These are phyloP conservation scores for Yponomeuta cagnagella DNA, from an alignment of 2,888 invertebrate genomes.

Conservation along the genomic window DNA sequence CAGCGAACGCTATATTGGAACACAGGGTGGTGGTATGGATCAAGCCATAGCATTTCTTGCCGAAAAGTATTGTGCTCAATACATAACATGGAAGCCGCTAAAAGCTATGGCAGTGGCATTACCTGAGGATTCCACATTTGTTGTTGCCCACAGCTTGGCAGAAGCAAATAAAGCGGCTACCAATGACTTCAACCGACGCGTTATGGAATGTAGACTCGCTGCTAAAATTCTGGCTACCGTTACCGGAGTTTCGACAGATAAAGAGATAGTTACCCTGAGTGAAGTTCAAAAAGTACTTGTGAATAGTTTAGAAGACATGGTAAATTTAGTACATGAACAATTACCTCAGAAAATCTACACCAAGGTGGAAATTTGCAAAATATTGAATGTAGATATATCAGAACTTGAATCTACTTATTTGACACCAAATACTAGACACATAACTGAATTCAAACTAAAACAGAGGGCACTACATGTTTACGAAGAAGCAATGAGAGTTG, in stretches of 20 bases:
- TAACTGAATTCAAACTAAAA: constrained; percentile 85
- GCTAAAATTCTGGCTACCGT: constrained; percentile 79
- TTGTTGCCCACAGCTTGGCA: constrained; percentile 93
- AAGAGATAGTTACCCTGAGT: constrained; percentile 77
- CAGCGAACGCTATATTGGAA: constrained; percentile 96
- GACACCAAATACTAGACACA: constrained; percentile 75
- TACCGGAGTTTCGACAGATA: constrained; percentile 66
- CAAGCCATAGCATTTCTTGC: constrained; percentile 98
- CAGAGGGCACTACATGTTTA: constrained; percentile 94
- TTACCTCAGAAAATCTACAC: constrained; percentile 81
- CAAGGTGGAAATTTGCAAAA: constrained; percentile 79
- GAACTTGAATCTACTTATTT: constrained; percentile 73
- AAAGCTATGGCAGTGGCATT: constrained; percentile 84
- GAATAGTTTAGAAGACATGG: constrained; percentile 81
- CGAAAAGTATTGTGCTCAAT: constrained; percentile 87
- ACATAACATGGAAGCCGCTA: constrained; percentile 95
- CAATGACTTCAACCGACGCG: constrained; percentile 92
- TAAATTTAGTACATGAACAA: constrained; percentile 76
- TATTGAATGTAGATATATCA: constrained; percentile 75
- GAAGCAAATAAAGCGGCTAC: constrained; percentile 96
- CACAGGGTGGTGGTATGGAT: constrained; percentile 99
- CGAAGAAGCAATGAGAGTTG: constrained; percentile 91
- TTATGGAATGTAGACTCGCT: constrained; percentile 95
- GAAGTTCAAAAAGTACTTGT: constrained; percentile 83
- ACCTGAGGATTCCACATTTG: constrained; percentile 90